A percentile compares a stretch with the other conserved stretches of the same genome.
These are phyloP conservation scores for Acromyrmex echinatior DNA, from an alignment of 1,140 invertebrate genomes.

Conservation along the genomic window DNA sequence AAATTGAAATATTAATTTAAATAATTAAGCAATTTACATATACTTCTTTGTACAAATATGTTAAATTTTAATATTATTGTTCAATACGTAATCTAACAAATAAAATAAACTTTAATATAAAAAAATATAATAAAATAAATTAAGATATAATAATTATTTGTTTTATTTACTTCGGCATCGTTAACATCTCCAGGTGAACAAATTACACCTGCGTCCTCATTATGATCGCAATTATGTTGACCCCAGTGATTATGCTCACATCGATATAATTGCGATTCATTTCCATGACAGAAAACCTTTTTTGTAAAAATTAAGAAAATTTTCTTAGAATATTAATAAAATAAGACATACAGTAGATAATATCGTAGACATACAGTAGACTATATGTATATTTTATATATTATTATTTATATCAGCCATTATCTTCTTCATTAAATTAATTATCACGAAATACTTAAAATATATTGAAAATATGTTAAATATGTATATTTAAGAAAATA, in stretches of 20 bases:
- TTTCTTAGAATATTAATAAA: neutral
- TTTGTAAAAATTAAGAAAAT: slow-evolving; percentile 57
- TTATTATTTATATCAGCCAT: neutral
- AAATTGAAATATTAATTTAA: neutral
- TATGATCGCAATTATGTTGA: slow-evolving; percentile 91
- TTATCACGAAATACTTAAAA: too few relatives aligned
- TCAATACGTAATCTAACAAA: neutral
- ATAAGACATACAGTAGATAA: neutral
- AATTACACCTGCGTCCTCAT: slow-evolving; percentile 92
- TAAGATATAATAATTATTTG: neutral
- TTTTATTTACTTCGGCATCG: slow-evolving; percentile 81
- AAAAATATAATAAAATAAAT: slow-evolving; percentile 18
- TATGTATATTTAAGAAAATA: neutral
- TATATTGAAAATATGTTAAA: too few relatives aligned
- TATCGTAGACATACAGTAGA: neutral
- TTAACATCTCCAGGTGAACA: slow-evolving; percentile 84
- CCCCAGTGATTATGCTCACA: slow-evolving; percentile 91
- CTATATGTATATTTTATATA: neutral
- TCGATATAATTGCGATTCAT: slow-evolving; percentile 89
- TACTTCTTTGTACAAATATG: neutral
- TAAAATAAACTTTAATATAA: slow-evolving; percentile 22
- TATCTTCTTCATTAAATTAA: too few relatives aligned
- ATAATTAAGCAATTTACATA: neutral
- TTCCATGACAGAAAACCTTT: slow-evolving; percentile 90
- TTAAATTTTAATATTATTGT: neutral